Conservation (phyloP, 1,140 invertebrate genomes). For the Drosophila elegans region DNA sequence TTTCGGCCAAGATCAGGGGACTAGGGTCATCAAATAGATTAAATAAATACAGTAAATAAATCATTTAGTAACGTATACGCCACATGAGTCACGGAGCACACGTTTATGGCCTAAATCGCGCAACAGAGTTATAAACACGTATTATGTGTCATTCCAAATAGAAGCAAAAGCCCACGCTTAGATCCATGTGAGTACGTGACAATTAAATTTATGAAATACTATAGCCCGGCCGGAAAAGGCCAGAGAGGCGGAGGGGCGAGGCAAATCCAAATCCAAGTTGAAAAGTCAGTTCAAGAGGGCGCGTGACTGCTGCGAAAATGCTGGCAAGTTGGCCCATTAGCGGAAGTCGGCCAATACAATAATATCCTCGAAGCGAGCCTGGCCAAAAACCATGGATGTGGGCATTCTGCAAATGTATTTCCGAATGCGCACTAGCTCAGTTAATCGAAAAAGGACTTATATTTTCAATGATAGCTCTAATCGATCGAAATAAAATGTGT, state of each 20-base stretch:
- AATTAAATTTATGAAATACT: constrained; percentile 81
- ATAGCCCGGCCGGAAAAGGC: constrained; percentile 22
- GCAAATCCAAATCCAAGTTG: constrained; percentile 31
- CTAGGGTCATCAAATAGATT: constrained; percentile 58
- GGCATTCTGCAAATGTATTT: background rate
- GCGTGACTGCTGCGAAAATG: constrained; percentile 66
- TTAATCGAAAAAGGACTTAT: too few species aligned
- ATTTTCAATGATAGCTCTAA: too few species aligned
- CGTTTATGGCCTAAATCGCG: constrained; percentile 63
- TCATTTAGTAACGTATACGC: constrained; percentile 69
- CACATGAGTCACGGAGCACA: constrained; percentile 47
- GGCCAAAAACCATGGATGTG: background rate
- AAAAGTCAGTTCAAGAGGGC: constrained; percentile 52
- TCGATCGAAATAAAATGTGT: too few species aligned
- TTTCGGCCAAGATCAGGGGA: background rate
- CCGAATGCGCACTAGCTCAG: too few species aligned
- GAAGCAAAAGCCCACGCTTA: constrained; percentile 12
- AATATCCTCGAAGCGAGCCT: background rate
- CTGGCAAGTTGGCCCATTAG: constrained; percentile 60
- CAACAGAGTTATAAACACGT: constrained; percentile 73
- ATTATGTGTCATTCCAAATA: constrained; percentile 54
- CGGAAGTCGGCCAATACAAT: constrained; percentile 3
- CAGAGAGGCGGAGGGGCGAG: constrained; percentile 9
- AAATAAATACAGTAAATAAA: constrained; percentile 76
- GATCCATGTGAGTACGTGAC: constrained; percentile 64